A percentile compares a stretch with the other conserved stretches of the same genome.
These are phyloP conservation scores for Ornithoptera alexandrae DNA, from an alignment of 2,888 invertebrate species.

Conservation along the genomic window DNA sequence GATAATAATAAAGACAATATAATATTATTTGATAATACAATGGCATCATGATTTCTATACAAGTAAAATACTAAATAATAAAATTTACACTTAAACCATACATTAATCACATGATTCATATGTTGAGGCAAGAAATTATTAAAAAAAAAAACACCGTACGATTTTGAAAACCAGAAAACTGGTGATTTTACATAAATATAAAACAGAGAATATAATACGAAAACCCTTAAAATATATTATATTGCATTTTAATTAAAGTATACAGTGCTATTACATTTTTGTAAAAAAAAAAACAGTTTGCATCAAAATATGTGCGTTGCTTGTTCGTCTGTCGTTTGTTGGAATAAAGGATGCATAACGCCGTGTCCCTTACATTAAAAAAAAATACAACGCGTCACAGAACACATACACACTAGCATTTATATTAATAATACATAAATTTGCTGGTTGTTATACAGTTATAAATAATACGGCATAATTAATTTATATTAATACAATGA, in stretches of 20 bases:
- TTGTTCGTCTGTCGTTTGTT: conserved; percentile 9
- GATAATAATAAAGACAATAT: conserved; percentile 67
- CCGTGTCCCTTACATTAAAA: too few relatives aligned
- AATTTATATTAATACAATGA: too few relatives aligned
- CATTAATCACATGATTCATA: conserved; percentile 36
- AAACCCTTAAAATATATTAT: too few relatives aligned
- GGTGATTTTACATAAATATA: conserved; percentile 8
- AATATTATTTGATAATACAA: conserved; percentile 55
- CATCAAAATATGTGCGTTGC: conserved; percentile 21
- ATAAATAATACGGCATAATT: too few relatives aligned
- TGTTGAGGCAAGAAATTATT: conserved; percentile 62
- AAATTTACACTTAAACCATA: conserved; percentile 63
- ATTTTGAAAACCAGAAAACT: conserved; percentile 10
- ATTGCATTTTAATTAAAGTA: neutral
- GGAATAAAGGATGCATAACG: too few relatives aligned
- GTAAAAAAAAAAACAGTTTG: conserved; percentile 6
- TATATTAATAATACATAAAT: too few relatives aligned
- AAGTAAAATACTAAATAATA: conserved; percentile 59
- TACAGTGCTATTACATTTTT: neutral
- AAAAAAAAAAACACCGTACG: conserved; percentile 29
- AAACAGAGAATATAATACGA: too few relatives aligned
- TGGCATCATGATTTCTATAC: conserved; percentile 70
- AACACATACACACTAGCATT: too few relatives aligned
- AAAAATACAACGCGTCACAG: too few relatives aligned
- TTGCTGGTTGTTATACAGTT: too few relatives aligned